phyloP scores from a whole-genome alignment of 2,888 invertebrate genomes.

The Pseudanteris insignis region DNA sequence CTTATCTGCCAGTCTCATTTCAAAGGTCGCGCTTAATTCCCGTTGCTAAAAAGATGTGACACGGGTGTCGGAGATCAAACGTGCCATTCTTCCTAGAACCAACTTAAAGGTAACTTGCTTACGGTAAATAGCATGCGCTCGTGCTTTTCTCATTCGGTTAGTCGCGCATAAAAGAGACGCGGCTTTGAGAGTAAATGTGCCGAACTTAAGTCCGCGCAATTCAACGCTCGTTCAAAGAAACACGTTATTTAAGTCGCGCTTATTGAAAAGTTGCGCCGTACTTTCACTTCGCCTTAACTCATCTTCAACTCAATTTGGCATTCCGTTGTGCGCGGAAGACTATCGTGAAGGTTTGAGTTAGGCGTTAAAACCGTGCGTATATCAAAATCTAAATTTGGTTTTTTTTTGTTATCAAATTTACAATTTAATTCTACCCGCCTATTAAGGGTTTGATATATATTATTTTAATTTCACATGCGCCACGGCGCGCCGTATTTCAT shows the following conservation, averaged over 20 bases:
- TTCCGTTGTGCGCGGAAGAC: too few species aligned
- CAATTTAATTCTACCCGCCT: too few species aligned
- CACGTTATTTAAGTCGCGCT: too few species aligned
- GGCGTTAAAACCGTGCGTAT: slow-evolving; percentile 2
- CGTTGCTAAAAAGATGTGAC: slow-evolving; percentile 13
- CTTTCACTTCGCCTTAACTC: slow-evolving; percentile 18
- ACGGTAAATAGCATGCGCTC: slow-evolving; percentile 29
- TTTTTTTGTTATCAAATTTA: too few species aligned
- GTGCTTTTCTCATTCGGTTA: slow-evolving; percentile 31
- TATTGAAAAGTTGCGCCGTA: slow-evolving; percentile 25
- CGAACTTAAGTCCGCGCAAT: slow-evolving; percentile 23
- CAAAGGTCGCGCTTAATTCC: slow-evolving; percentile 18
- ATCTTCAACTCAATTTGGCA: too few species aligned
- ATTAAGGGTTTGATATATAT: too few species aligned
- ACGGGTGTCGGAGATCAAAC: slow-evolving; percentile 33
- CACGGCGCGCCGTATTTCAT: slow-evolving; percentile 3
- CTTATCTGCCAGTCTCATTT: slow-evolving; percentile 14
- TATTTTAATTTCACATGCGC: slow-evolving; percentile 16
- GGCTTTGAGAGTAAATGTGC: slow-evolving; percentile 26
- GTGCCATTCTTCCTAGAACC: slow-evolving; percentile 35
- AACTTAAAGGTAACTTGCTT: slow-evolving; percentile 28
- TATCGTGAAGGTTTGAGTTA: slow-evolving; percentile 7
- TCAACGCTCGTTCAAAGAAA: slow-evolving; percentile 21
- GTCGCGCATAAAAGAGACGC: slow-evolving; percentile 16
- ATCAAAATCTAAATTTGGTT: too few species aligned